Base-by-base conservation (phyloP, 2,113 vertebrate species). In the Phoenicopterus ruber region DNA sequence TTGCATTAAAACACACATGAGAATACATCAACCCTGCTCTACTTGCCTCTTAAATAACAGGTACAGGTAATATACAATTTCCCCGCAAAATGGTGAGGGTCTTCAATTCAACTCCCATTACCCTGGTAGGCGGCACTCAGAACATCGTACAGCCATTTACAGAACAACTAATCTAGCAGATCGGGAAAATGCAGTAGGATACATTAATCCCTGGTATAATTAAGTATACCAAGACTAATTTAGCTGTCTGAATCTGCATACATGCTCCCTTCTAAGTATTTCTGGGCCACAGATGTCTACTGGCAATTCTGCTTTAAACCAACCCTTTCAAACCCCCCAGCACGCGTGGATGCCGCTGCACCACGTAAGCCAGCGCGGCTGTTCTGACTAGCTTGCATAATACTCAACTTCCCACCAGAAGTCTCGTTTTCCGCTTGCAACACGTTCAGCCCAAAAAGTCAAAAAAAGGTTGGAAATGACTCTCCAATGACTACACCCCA, bases 361-460 rank as follows among this genome's bases (percentile, higher is more conserved):
- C 55, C 34, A 14, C 0, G 10, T 22, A 17, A 69, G 59, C 59
- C 13, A 55, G 38, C 13, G n/a, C 1, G 5, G 69, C 61, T 91
- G 52, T 86, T 91, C 86, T 88, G 19, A 70, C 20, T 4, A 4
- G 19, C 36, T 42, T 92, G 77, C 34, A 9, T 31, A 86, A 94
- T 15, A 52, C 6, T 24, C 42, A 36, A 36, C 38, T 86, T 88
- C 83, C 90, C 86, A 96, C 22, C 69, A 94, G 73, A 95, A 91
- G 49, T 46, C 83, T 91, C 1, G 0, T 88, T 91, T 94, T 85
- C 24, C 13, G 0, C 46, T 89, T 89, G 49, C 73, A 87, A 85
- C 59, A 94, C 3, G 2, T 70, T 65, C 55, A 70, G 65, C 73
- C 40, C 61, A 28, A 77, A 80, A 86, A 71, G 44, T 57, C 5